Percentiles rank a stretch among this genome's conserved stretches.
These are phyloP conservation scores for Apus apus DNA, from an alignment of 2,113 vertebrate species.

Conservation along the genomic window DNA sequence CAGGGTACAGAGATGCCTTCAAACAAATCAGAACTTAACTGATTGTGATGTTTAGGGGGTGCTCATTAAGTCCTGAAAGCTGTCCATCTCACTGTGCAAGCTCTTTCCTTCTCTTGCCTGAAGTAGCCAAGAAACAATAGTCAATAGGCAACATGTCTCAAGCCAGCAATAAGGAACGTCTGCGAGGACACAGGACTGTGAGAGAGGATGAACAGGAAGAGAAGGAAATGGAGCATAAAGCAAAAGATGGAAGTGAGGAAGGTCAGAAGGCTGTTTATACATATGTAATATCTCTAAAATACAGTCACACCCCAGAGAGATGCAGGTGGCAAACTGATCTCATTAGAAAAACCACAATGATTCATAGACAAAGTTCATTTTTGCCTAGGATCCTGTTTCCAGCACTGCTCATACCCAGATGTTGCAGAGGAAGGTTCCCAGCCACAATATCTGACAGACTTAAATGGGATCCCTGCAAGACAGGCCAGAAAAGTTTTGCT, in stretches of 20 bases:
- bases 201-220: conserved; percentile 8
- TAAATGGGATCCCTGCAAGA: background rate
- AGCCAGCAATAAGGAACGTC: background rate
- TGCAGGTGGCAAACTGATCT: conserved; percentile 52
- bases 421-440: conserved; percentile 8
- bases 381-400: conserved; percentile 24
- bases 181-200: background rate
- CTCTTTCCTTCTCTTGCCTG: background rate
- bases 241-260: conserved; percentile 51
- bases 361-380: background rate
- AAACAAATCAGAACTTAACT: background rate
- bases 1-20: background rate
- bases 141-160: background rate
- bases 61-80: background rate
- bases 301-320: background rate
- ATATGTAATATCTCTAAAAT: conserved; percentile 28
- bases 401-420: background rate
- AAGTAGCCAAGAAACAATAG: background rate
- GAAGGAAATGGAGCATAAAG: conserved; percentile 44
- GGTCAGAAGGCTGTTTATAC: conserved; percentile 39
- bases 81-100: accelerated
- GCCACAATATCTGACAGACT: background rate
- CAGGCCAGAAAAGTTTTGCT: background rate
- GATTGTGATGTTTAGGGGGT: background rate
- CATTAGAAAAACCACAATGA: conserved; percentile 32